These are phyloP conservation scores for Enteromius radiatus DNA, from an alignment of 2,797 vertebrate genomes.

Conservation along the genomic window DNA sequence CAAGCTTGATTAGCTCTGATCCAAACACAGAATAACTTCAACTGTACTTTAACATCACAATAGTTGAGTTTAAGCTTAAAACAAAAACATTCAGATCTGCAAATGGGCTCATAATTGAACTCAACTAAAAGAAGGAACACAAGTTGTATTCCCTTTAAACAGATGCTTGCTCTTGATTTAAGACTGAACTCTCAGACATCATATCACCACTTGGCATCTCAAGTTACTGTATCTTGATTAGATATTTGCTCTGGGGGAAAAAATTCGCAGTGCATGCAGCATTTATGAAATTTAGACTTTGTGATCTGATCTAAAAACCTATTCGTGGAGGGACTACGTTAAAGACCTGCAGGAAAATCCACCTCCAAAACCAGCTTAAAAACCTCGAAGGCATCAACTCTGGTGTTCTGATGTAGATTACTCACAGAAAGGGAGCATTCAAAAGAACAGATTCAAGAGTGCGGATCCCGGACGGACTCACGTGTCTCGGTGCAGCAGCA, in stretches of 20 bases:
- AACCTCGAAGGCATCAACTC: neutral
- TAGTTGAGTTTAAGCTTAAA: neutral
- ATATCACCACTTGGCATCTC: neutral
- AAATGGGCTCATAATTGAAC: neutral
- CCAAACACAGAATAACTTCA: neutral
- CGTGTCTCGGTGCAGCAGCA: slow-evolving; percentile 89
- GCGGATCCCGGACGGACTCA: slow-evolving; percentile 68
- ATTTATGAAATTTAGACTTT: neutral
- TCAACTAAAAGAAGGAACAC: neutral
- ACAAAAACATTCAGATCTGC: neutral
- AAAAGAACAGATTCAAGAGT: neutral
- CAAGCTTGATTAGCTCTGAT: neutral
- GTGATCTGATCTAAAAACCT: neutral
- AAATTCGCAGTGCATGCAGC: neutral
- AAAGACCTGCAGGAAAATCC: neutral
- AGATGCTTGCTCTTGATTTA: neutral
- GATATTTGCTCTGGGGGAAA: neutral
- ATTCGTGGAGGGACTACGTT: neutral
- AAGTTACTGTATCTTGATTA: neutral
- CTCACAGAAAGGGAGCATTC: neutral
- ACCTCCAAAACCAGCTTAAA: neutral
- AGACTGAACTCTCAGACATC: neutral
- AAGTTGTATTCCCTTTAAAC: neutral
- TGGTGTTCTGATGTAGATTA: neutral
- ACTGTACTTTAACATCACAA: neutral